phyloP scores from a whole-genome alignment of 1,140 invertebrate species.

The Drosophila serrata region DNA sequence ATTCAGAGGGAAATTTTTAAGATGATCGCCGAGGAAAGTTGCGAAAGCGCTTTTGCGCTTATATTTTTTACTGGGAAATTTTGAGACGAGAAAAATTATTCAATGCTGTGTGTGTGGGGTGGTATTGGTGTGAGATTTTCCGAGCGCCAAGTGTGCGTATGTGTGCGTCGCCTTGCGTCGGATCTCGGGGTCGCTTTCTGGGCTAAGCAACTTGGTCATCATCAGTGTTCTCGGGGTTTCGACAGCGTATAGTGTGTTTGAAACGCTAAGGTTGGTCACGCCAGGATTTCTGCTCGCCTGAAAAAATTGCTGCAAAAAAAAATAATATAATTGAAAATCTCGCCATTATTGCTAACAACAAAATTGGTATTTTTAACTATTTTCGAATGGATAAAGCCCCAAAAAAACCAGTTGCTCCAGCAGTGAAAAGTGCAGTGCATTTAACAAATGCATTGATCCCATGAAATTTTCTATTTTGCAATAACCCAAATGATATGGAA shows the following conservation, averaged over 20 bases:
- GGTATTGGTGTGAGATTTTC: constrained; percentile 35
- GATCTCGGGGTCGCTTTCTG: constrained; percentile 75
- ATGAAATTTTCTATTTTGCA: constrained; percentile 4
- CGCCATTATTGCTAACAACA: constrained; percentile 8
- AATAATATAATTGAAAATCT: constrained; percentile 11
- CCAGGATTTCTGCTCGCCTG: constrained; percentile 61
- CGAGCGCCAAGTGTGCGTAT: constrained; percentile 28
- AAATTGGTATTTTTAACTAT: constrained; percentile 29
- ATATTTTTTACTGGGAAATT: constrained; percentile 79
- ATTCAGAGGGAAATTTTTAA: constrained; percentile 68
- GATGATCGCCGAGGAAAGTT: constrained; percentile 53
- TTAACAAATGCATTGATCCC: constrained; percentile 35
- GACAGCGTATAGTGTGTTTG: constrained; percentile 86
- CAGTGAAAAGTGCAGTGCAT: constrained; percentile 68
- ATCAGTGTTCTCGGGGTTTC: constrained; percentile 86
- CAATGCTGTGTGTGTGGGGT: constrained; percentile 58
- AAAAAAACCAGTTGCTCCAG: neutral
- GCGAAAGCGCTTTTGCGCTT: constrained; percentile 72
- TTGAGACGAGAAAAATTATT: constrained; percentile 70
- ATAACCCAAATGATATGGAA: constrained; percentile 4
- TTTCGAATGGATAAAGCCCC: constrained; percentile 19
- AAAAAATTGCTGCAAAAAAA: constrained; percentile 31
- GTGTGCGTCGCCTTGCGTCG: constrained; percentile 59
- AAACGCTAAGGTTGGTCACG: constrained; percentile 85
- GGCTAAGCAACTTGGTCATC: constrained; percentile 74